These are phyloP conservation scores for Branchinecta lindahli DNA, from an alignment of 1,140 invertebrate species.

Conservation along the genomic window DNA sequence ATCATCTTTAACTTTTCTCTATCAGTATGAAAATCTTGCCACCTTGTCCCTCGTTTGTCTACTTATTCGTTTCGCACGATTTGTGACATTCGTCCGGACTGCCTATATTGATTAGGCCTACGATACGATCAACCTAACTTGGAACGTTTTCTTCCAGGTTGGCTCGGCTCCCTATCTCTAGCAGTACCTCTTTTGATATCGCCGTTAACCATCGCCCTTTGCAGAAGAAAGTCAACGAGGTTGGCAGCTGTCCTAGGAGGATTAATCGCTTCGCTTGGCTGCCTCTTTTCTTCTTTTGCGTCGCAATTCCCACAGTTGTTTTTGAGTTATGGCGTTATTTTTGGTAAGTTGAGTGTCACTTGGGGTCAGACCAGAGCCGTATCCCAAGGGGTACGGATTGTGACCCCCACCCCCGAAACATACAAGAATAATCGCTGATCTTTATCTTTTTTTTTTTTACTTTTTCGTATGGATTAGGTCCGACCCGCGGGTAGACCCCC, in stretches of 20 bases:
- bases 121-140: no score
- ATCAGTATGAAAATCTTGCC: no score
- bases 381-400: not conserved
- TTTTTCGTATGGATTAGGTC: no score
- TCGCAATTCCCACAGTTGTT: slow-evolving; percentile 75
- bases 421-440: not conserved
- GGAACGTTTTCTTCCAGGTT: slow-evolving; percentile 44
- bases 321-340: slow-evolving; percentile 56
- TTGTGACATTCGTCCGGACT: no score
- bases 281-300: slow-evolving; percentile 71
- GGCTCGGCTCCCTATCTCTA: slow-evolving; percentile 64
- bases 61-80: no score
- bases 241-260: slow-evolving; percentile 75
- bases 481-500: no score
- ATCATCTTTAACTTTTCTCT: no score
- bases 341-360: slow-evolving; percentile 36
- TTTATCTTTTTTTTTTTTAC: not conserved
- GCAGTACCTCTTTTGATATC: slow-evolving; percentile 61
- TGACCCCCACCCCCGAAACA: not conserved
- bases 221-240: slow-evolving; percentile 64
- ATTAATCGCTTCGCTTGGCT: slow-evolving; percentile 59
- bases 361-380: not conserved
- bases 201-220: slow-evolving; percentile 66
- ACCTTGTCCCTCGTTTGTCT: no score
- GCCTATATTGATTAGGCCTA: no score